phyloP scores from a whole-genome alignment of 1,140 invertebrate species.

The Caenorhabditis briggsae region DNA sequence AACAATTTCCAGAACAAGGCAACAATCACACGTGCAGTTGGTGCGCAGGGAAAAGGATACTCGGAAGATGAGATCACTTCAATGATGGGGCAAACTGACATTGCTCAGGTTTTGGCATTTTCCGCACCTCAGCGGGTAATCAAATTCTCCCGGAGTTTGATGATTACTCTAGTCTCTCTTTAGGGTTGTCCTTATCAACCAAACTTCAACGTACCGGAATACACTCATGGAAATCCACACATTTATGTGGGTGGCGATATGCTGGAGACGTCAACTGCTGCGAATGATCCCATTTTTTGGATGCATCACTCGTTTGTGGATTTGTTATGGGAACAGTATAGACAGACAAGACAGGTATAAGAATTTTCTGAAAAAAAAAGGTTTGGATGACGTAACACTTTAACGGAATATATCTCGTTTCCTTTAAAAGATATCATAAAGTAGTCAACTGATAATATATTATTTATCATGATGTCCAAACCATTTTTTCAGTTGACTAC shows the following conservation, averaged over 20 bases:
- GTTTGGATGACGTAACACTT: too few relatives aligned
- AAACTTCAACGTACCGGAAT: slow-evolving; percentile 70
- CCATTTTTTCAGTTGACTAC: too few relatives aligned
- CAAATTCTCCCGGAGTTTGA: not conserved
- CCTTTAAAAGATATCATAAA: too few relatives aligned
- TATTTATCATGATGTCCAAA: too few relatives aligned
- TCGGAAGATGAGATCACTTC: slow-evolving; percentile 53
- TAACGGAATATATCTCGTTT: too few relatives aligned
- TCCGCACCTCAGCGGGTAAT: slow-evolving; percentile 56
- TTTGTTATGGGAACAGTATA: slow-evolving; percentile 70
- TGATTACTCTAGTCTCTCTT: not conserved
- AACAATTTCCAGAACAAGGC: slow-evolving; percentile 23
- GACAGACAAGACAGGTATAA: slow-evolving; percentile 62
- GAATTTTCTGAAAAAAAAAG: not conserved
- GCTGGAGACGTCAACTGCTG: slow-evolving; percentile 70
- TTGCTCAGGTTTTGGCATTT: slow-evolving; percentile 57
- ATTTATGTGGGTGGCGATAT: slow-evolving; percentile 73
- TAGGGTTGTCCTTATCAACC: slow-evolving; percentile 62
- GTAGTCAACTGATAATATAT: too few relatives aligned
- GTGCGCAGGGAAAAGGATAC: slow-evolving; percentile 52
- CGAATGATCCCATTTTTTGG: slow-evolving; percentile 77
- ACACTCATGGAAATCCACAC: slow-evolving; percentile 75
- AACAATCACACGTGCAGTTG: slow-evolving; percentile 32
- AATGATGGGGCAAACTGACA: slow-evolving; percentile 30
- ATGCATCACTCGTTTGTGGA: slow-evolving; percentile 78